Evolutionary conservation across 1,140 invertebrate species (phyloP).

Genomic region (Bombus turneri): DNA sequence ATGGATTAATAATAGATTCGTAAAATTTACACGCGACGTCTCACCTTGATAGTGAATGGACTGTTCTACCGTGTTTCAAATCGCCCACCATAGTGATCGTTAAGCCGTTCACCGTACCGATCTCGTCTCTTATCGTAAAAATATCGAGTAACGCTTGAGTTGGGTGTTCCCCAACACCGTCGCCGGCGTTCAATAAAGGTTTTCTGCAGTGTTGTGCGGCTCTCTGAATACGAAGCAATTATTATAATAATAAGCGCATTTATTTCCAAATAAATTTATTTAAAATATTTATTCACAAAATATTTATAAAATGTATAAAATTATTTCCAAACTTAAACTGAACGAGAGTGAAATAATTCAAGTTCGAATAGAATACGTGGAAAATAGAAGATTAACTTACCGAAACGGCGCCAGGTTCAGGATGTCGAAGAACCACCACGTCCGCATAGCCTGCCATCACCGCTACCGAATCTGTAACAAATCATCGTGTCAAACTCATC

Average conservation of each 20-base stretch:
- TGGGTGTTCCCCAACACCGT: slow-evolving; percentile 99
- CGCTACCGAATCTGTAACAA: slow-evolving; percentile 87
- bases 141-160: slow-evolving; percentile 98
- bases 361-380: no score
- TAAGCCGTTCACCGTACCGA: slow-evolving; percentile 98
- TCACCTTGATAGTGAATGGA: slow-evolving; percentile 95
- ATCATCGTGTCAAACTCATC: not conserved
- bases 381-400: slow-evolving; percentile 82
- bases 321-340: no score
- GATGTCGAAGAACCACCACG: slow-evolving; percentile 96
- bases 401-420: slow-evolving; percentile 93
- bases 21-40: not conserved
- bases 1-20: not conserved
- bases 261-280: no score
- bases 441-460: slow-evolving; percentile 95
- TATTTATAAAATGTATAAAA: no score
- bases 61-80: slow-evolving; percentile 98
- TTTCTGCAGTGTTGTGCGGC: slow-evolving; percentile 92
- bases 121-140: slow-evolving; percentile 99
- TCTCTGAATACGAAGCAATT: slow-evolving; percentile 82
- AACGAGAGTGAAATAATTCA: no score
- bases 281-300: no score
- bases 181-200: slow-evolving; percentile 98
- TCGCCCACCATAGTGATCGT: slow-evolving; percentile 98
- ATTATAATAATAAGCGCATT: not conserved